Evolutionary conservation across 2,113 vertebrate genomes (phyloP).

Genomic region (Poecilia latipinna): DNA sequence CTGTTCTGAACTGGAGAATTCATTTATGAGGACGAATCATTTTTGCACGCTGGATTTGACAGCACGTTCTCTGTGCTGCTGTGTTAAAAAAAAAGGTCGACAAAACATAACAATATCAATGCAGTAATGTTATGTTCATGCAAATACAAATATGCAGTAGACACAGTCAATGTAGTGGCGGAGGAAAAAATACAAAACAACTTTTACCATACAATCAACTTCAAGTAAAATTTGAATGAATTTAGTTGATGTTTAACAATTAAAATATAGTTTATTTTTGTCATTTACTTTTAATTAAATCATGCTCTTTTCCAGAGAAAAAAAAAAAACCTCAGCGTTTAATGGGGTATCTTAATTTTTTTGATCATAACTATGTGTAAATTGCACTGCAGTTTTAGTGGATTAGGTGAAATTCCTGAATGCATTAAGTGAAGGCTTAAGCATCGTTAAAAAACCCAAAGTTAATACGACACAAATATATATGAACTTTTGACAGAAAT

Average conservation of each 20-base stretch:
- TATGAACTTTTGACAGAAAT: not conserved
- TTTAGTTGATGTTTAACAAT: too few relatives aligned
- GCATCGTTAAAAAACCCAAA: not conserved
- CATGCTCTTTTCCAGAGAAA: not conserved
- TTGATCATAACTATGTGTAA: not conserved
- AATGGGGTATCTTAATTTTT: not conserved
- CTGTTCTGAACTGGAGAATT: slow-evolving; percentile 15
- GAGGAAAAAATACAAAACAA: not conserved
- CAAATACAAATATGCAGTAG: not conserved
- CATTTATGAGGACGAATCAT: not conserved
- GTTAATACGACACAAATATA: not conserved
- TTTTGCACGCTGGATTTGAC: slow-evolving; percentile 16
- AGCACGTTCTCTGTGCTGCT: not conserved
- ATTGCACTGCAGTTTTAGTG: not conserved
- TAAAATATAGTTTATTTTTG: too few relatives aligned
- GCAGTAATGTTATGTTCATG: not conserved
- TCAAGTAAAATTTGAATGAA: too few relatives aligned
- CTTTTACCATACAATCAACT: not conserved
- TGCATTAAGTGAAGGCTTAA: not conserved
- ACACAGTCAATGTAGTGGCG: not conserved
- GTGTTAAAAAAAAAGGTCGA: not conserved
- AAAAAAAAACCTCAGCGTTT: not conserved
- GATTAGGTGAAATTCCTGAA: not conserved
- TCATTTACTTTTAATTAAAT: too few relatives aligned
- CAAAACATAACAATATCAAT: not conserved